Evolutionary conservation across 1,140 invertebrate species (phyloP).

Genomic region (Hermatobates lingyangjiaoensis): DNA sequence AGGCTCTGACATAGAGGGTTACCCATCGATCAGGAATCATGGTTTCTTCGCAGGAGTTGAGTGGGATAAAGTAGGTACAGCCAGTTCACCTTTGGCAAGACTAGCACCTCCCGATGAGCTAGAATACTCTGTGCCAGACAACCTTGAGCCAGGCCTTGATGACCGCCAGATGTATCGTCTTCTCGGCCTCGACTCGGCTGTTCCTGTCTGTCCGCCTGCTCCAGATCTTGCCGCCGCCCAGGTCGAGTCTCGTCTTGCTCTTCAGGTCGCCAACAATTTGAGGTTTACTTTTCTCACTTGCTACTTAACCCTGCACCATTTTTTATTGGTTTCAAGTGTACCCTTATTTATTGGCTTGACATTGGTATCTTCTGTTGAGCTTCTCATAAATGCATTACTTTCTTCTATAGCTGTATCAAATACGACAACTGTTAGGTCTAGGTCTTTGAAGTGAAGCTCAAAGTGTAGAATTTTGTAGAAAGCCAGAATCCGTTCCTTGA

Average conservation of each 20-base stretch:
- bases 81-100: constrained; percentile 35
- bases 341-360: no score
- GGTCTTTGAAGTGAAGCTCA: no score
- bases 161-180: constrained; percentile 56
- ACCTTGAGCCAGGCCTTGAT: constrained; percentile 69
- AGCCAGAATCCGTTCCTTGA: no score
- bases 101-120: constrained; percentile 65
- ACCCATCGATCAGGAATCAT: constrained; percentile 66
- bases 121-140: constrained; percentile 44
- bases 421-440: no score
- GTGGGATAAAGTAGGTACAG: constrained; percentile 46
- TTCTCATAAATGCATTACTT: no score
- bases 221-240: background rate
- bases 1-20: constrained; percentile 52
- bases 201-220: background rate
- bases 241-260: no score
- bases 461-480: no score
- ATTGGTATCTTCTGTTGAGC: no score
- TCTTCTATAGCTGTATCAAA: no score
- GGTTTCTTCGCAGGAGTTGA: constrained; percentile 67
- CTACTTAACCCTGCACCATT: constrained; percentile 5
- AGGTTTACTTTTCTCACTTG: no score
- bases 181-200: constrained; percentile 41
- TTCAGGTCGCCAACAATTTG: no score
- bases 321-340: constrained; percentile 14